phyloP scores from a whole-genome alignment of 2,888 invertebrate genomes.

The Sceliomorpha sp. region DNA sequence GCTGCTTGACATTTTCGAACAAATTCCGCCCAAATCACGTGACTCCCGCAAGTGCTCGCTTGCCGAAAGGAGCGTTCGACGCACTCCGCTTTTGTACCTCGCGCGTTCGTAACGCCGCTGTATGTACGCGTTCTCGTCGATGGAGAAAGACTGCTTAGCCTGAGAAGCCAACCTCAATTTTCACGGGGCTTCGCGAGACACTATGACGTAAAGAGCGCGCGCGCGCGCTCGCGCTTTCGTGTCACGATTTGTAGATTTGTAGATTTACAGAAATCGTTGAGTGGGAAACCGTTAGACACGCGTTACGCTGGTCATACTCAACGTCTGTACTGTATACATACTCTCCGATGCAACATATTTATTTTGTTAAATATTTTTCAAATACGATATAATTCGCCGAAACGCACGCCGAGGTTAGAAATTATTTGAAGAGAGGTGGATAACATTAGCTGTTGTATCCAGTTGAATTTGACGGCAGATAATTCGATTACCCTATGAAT shows the following conservation, averaged over 20 bases:
- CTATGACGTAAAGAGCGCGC: conserved; percentile 10
- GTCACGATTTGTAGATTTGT: neutral
- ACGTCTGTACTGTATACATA: too few species aligned
- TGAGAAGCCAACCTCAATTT: conserved; percentile 16
- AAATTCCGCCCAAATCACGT: conserved; percentile 81
- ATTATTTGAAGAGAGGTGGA: too few species aligned
- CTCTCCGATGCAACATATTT: too few species aligned
- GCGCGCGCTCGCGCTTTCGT: neutral
- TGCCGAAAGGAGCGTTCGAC: neutral
- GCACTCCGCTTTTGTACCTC: neutral
- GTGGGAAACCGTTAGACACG: conserved; percentile 9
- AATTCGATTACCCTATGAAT: too few species aligned
- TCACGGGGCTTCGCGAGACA: neutral
- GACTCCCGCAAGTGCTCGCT: conserved; percentile 76
- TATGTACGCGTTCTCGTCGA: neutral
- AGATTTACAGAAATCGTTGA: too few species aligned
- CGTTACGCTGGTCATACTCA: too few species aligned
- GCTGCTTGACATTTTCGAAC: conserved; percentile 74
- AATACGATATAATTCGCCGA: too few species aligned
- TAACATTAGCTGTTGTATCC: too few species aligned
- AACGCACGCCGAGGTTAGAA: too few species aligned
- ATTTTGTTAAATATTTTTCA: too few species aligned
- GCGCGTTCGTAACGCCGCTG: neutral
- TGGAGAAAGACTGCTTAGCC: conserved; percentile 10
- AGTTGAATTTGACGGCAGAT: too few species aligned